Conservation (phyloP, 2,113 vertebrate species). For the Lagopus leucura region DNA sequence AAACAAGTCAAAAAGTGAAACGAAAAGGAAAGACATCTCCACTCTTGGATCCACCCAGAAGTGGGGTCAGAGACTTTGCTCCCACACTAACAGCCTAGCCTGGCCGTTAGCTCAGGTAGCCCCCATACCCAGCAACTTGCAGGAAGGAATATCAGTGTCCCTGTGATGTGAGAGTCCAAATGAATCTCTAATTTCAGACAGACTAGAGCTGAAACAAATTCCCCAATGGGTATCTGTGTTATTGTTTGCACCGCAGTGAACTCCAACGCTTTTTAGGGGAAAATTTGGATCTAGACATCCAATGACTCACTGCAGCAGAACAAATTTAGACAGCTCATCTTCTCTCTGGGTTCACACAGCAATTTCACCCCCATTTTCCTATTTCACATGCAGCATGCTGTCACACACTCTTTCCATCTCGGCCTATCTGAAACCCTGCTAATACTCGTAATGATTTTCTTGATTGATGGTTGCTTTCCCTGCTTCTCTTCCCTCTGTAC, state of each 20-base stretch:
- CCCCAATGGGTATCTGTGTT: not conserved
- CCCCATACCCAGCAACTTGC: not conserved
- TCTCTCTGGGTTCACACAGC: conserved; percentile 37
- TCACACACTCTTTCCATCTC: not conserved
- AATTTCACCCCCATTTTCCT: conserved; percentile 48
- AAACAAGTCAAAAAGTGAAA: too few species aligned
- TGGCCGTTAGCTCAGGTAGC: not conserved
- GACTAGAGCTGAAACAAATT: not conserved
- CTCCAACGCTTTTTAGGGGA: not conserved
- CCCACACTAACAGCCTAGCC: not conserved
- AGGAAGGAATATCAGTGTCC: not conserved
- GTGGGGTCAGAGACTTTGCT: not conserved
- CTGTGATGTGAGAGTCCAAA: not conserved
- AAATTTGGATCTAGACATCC: not conserved
- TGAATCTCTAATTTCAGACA: not conserved
- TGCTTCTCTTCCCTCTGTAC: not conserved
- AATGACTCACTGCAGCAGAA: conserved; percentile 3
- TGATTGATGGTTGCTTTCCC: conserved; percentile 9
- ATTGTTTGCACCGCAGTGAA: not conserved
- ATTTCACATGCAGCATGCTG: not conserved
- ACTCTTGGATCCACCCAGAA: too few species aligned
- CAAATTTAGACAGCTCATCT: conserved; percentile 16
- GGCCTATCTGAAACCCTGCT: not conserved
- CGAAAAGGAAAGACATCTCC: too few species aligned
- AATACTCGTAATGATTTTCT: not conserved